phyloP scores from a whole-genome alignment of 2,888 invertebrate species.

The Fragum whitleyi region DNA sequence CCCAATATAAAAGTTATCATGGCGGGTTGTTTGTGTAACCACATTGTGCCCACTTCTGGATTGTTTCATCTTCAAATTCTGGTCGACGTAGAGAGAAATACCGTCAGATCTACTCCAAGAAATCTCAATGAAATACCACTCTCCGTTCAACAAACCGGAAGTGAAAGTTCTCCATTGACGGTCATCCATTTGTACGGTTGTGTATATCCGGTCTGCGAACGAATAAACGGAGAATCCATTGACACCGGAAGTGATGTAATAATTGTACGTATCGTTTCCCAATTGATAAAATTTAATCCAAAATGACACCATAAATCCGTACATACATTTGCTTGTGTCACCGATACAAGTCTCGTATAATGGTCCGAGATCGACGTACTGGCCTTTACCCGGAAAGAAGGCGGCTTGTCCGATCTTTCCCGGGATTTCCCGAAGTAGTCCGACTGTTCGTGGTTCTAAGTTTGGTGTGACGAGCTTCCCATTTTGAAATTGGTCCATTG shows the following conservation, averaged over 20 bases:
- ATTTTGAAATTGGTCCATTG: conserved; percentile 74
- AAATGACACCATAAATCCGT: conserved; percentile 79
- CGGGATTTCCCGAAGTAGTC: conserved; percentile 65
- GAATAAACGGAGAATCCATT: conserved; percentile 76
- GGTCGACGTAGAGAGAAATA: conserved; percentile 77
- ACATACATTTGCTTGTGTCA: conserved; percentile 75
- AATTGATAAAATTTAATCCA: conserved; percentile 79
- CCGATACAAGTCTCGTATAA: conserved; percentile 78
- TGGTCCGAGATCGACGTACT: conserved; percentile 78
- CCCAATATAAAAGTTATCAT: conserved; percentile 77
- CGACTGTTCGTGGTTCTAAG: conserved; percentile 66
- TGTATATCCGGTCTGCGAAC: conserved; percentile 67
- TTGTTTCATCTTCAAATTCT: conserved; percentile 66
- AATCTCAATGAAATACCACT: conserved; percentile 83
- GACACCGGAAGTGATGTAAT: conserved; percentile 74
- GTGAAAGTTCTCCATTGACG: conserved; percentile 66
- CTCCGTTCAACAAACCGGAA: conserved; percentile 64
- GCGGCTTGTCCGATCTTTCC: conserved; percentile 76
- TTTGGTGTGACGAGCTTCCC: conserved; percentile 64
- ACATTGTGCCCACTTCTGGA: conserved; percentile 50
- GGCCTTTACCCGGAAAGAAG: conserved; percentile 71
- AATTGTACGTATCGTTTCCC: conserved; percentile 54
- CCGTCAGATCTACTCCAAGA: conserved; percentile 77
- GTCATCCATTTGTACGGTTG: conserved; percentile 71
- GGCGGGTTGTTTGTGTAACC: conserved; percentile 11